Percentiles rank a stretch among this genome's conserved stretches.
Conservation (phyloP, 1,140 invertebrate species). For the Xylocopa sonorina region DNA sequence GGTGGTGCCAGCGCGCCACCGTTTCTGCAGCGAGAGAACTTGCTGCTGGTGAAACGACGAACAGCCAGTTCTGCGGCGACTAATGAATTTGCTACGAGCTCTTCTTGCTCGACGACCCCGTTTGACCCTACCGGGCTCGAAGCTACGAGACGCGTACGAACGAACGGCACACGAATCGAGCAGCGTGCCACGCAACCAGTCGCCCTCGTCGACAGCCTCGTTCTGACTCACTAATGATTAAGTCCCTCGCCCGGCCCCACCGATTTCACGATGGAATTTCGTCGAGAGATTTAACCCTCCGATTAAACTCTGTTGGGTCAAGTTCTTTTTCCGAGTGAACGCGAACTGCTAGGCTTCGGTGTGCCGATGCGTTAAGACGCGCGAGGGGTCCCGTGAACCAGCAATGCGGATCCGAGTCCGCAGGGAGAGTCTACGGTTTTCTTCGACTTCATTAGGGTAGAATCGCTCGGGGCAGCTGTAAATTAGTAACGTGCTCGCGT, state of each 20-base stretch:
- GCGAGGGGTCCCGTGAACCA: too few relatives aligned
- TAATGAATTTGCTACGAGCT: slow-evolving; percentile 67
- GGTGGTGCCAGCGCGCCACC: slow-evolving; percentile 3
- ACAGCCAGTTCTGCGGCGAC: slow-evolving; percentile 57
- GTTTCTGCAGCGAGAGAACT: background rate
- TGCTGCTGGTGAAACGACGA: slow-evolving; percentile 26
- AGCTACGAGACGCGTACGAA: slow-evolving; percentile 53
- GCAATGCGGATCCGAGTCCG: slow-evolving; percentile 16
- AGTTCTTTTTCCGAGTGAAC: too few relatives aligned
- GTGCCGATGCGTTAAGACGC: background rate
- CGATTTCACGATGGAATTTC: slow-evolving; percentile 43
- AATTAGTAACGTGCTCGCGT: slow-evolving; percentile 38
- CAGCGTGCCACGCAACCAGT: slow-evolving; percentile 28
- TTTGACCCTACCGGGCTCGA: slow-evolving; percentile 57
- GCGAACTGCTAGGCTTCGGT: background rate
- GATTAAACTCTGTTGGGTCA: background rate
- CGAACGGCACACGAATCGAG: slow-evolving; percentile 52
- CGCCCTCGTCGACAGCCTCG: slow-evolving; percentile 35
- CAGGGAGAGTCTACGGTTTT: background rate
- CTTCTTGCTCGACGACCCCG: slow-evolving; percentile 60
- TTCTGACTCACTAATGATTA: slow-evolving; percentile 56
- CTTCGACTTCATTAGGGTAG: slow-evolving; percentile 18
- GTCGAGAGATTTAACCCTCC: slow-evolving; percentile 2
- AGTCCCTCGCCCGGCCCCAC: slow-evolving; percentile 31
- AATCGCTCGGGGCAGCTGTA: background rate